Evolutionary conservation across 1,140 invertebrate species (phyloP), one percentile per base, ranked within the genome.

Genomic region (Drosophila watanabei): DNA sequence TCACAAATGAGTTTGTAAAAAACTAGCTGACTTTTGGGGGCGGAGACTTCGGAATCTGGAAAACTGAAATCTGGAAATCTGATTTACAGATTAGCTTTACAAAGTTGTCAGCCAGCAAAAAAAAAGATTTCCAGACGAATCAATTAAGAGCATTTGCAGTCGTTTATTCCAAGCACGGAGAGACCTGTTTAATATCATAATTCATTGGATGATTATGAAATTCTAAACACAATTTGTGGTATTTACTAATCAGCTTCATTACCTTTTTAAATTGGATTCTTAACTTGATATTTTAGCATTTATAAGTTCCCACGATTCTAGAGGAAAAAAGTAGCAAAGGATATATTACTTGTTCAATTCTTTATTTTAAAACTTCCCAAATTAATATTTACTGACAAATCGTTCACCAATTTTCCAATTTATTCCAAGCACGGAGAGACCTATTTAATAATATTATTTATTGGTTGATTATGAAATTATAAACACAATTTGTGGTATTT

Each of bases 1-100:
- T 63, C 32, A 46, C 63, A 66, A 63, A 66, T 63, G 24, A 64
- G 41, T 30, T 68, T 5, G 14, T 16, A 11, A 48, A 37, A 45
- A 30, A 46, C 37, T 61, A n/a, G 5, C 20, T 18, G 32, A 20
- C 13, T 66, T 45, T 33, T 13, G 41, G 13, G 41, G 63, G 62
- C 62, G 62, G 62, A 32, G 24, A 59, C 35, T 58, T 58, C 14
- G 33, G 33, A 39, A 37, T 37, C 16, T 24, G 30, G 32, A 56
- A 56, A 20, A 24, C 37, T 64, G 61, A 2, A 24, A 46, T 10
- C 20, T 10, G 5, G 46, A 13, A 56, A 20, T 37, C 37, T 64
- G 61, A 51, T 28, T 59, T 30, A 43, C 37, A 43, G 57, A 59
- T 43, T 39, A 39, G 43, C 18, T 5, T 35, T 35, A 35, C 59